These are phyloP conservation scores for Leucoma salicis DNA, from an alignment of 2,888 invertebrate species.

Conservation along the genomic window DNA sequence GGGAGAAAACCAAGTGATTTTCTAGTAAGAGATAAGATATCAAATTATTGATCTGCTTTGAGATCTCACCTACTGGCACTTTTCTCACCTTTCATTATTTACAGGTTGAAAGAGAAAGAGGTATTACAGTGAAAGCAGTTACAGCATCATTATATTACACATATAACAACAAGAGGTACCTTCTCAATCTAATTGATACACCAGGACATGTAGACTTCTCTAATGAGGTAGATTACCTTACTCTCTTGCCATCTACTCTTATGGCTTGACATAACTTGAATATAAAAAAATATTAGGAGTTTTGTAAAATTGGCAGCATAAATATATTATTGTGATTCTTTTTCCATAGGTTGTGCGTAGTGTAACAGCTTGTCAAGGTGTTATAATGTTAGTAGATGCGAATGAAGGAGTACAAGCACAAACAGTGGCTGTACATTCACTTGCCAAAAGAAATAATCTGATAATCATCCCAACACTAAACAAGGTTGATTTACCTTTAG, in stretches of 20 bases:
- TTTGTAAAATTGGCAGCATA: too few species aligned
- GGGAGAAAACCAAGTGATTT: too few species aligned
- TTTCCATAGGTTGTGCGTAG: slow-evolving; percentile 88
- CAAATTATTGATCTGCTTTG: too few species aligned
- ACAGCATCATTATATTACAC: slow-evolving; percentile 93
- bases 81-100: too few species aligned
- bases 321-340: background rate
- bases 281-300: too few species aligned
- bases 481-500: slow-evolving; percentile 97
- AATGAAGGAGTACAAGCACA: slow-evolving; percentile 98
- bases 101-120: slow-evolving; percentile 95
- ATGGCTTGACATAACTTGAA: too few species aligned
- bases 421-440: slow-evolving; percentile 97
- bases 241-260: too few species aligned
- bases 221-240: slow-evolving; percentile 92
- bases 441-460: slow-evolving; percentile 92
- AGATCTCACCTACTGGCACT: too few species aligned
- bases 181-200: slow-evolving; percentile 97
- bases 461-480: slow-evolving; percentile 95
- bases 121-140: slow-evolving; percentile 99
- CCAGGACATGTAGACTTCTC: slow-evolving; percentile 99
- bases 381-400: slow-evolving; percentile 96
- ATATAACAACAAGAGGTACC: slow-evolving; percentile 86
- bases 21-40: too few species aligned
- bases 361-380: slow-evolving; percentile 96